Evolutionary conservation across 2,113 vertebrate genomes (phyloP), one percentile per base, ranked within the genome.

Genomic region (Columba livia): DNA sequence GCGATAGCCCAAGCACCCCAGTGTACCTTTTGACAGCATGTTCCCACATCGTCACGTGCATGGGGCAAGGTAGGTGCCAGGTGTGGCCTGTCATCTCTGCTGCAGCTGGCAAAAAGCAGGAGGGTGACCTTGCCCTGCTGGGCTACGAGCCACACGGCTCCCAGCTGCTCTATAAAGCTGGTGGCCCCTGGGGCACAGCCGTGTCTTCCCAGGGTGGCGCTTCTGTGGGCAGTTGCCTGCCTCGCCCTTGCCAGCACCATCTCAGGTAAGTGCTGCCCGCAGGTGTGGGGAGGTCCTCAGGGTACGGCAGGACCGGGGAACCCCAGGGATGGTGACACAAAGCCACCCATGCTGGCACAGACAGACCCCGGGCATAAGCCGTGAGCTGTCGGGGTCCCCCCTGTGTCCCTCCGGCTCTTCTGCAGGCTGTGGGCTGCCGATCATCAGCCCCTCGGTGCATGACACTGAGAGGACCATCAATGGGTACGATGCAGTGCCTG

Each of bases 21-120:
- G 75, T 31, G 15, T 82, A 75, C 18, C n/a, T 61, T 72, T 56
- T 2, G 3, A 51, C 64, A 71, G 66, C 31, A 18, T 11, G 0
- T 56, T 72, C 74, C 73, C 82, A 67, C 0, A 0, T 24, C 25
- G 14, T 5, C 4, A 1, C 28, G 81, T 14, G 50, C 0, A 0
- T 10, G 7, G 20, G 40, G 26, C 23, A 57, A 2, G 1, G 16
- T 3, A 15, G 24, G n/a, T 65, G n/a, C 44, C 54, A 81, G 65
- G 12, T 24, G 20, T 71, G 73, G 44, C 60, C 34, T 0, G 0
- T 31, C 58, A 64, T 51, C 3, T 0, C 51, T 70, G 77, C 50
- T 2, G 1, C 50, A 65, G 58, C n/a, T 83, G 87, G 26, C 40
- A 80, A 64, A 61, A 69, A 47, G 65, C 21, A 61, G 56, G 21